Base-by-base conservation (phyloP, 2,888 invertebrate genomes). In the Noctua fimbriata region DNA sequence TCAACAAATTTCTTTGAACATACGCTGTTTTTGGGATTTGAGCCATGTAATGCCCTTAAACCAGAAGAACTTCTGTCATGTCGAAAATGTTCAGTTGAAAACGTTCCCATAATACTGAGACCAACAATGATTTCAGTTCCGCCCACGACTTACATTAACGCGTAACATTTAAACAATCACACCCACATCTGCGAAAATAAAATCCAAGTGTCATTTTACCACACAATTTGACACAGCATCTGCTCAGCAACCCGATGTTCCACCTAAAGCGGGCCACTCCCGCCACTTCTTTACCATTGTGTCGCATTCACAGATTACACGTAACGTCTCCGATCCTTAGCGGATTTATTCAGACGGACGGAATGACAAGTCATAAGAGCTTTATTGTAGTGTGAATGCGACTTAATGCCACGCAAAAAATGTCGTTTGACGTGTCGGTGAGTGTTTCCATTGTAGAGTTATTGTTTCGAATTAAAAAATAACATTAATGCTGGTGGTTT, bases 381-480 rank as follows among this genome's bases (percentile, higher is more conserved):
- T 87, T 88, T 90, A 87, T 89, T 88, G 82, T 81, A 87, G 86
- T 83, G 90, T 93, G 91, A 92, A 92, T 91, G 87, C 83, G 89
- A 85, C 86, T 90, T 90, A 91, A 93, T 91, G 85, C 82, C 78
- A 80, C 85, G 88, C 89, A 92, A 92, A 92, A 93, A 93, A 91
- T 88, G 83, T 86, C 73, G 79, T 75, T 86, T 82, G 69, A 77
- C 81, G 79, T 76, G 80, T 76, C 84, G 73, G 73, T 32, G 74
- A 10, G 65, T 0, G 80, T 83, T 77, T 84, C 82, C 86, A 88
- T 76, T 88, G 78, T 67, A 2, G 1, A 73, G 1, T 69, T 55
- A 52, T 60, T 41, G 36, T 58, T 65, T 63, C 2, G 24, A 10
- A n/a, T 14, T 14, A 44, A 41, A 32, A 1, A 44, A 52, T 0